Conservation (phyloP, 2,113 vertebrate species). For the Lucifuga dentata region DNA sequence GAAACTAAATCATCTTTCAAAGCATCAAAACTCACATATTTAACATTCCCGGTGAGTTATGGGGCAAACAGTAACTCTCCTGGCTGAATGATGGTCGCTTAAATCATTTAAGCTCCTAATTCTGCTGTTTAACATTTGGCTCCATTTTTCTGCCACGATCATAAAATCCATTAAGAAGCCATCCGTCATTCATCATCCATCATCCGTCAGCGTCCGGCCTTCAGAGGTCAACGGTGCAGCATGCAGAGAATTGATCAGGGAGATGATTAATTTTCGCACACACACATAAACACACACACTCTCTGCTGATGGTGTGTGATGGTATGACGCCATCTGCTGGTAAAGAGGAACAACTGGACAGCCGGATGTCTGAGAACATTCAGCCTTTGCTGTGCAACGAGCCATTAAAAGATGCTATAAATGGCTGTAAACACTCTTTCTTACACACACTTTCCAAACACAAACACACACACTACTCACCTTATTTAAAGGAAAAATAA, state of each 20-base stretch:
- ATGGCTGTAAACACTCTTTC: not conserved
- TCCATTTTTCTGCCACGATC: not conserved
- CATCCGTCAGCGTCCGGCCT: conserved; percentile 16
- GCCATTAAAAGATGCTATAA: conserved; percentile 1
- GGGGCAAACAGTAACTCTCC: conserved; percentile 20
- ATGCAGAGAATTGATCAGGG: conserved; percentile 8
- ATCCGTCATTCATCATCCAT: conserved; percentile 23
- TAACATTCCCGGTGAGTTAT: conserved; percentile 43
- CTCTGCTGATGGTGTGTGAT: conserved; percentile 30
- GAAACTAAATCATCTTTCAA: no score
- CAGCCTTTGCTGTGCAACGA: not conserved
- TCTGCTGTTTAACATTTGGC: conserved; percentile 17
- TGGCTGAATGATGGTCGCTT: conserved; percentile 9
- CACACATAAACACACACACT: conserved; percentile 1
- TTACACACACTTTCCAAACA: not conserved
- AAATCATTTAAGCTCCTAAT: conserved; percentile 28
- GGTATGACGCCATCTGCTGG: conserved; percentile 76
- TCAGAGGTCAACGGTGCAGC: conserved; percentile 35
- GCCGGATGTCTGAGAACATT: not conserved
- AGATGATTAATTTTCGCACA: conserved; percentile 13
- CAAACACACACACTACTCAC: conserved; percentile 43
- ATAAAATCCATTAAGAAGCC: conserved; percentile 33
- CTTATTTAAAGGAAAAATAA: conserved; percentile 34
- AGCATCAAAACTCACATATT: conserved; percentile 25
- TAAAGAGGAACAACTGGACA: not conserved